These are phyloP conservation scores for Probosciger aterrimus DNA, from an alignment of 2,113 vertebrate genomes.

Conservation along the genomic window DNA sequence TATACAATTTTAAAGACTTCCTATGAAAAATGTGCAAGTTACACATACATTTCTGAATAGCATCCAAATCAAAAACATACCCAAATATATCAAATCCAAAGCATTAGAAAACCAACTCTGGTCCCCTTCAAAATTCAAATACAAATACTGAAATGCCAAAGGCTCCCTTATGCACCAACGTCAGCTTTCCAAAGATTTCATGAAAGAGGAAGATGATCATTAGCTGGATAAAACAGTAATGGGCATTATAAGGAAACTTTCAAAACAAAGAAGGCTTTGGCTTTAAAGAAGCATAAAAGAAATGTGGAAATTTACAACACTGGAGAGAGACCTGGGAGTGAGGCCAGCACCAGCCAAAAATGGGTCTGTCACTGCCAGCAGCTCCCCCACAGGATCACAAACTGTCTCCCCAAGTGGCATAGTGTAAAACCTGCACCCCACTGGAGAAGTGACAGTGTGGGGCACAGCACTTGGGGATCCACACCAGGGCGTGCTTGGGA, in stretches of 20 bases:
- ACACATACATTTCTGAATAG: not conserved
- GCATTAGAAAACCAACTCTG: not conserved
- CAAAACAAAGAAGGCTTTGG: not conserved
- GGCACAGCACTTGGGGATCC: not conserved
- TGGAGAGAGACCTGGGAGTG: not conserved
- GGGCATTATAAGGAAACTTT: not conserved
- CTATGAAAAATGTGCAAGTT: not conserved
- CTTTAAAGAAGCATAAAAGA: not conserved
- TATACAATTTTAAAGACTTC: not conserved
- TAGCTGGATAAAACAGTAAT: not conserved
- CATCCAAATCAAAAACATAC: not conserved
- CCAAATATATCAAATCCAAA: not conserved
- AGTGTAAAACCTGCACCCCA: fast-evolving
- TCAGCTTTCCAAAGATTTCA: not conserved
- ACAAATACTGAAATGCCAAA: not conserved
- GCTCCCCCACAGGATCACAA: not conserved
- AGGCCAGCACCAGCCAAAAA: not conserved
- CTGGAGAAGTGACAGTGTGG: not conserved
- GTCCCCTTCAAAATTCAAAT: not conserved
- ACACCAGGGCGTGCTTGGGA: fast-evolving
- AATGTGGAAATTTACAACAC: fast-evolving
- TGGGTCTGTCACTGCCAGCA: not conserved
- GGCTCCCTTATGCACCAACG: not conserved
- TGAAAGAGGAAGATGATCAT: not conserved
- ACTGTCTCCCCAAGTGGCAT: fast-evolving